Evolutionary conservation across 2,888 invertebrate genomes (phyloP), one percentile per base, ranked within the genome.

Genomic region (Cataglyphis rosenhaueri): DNA sequence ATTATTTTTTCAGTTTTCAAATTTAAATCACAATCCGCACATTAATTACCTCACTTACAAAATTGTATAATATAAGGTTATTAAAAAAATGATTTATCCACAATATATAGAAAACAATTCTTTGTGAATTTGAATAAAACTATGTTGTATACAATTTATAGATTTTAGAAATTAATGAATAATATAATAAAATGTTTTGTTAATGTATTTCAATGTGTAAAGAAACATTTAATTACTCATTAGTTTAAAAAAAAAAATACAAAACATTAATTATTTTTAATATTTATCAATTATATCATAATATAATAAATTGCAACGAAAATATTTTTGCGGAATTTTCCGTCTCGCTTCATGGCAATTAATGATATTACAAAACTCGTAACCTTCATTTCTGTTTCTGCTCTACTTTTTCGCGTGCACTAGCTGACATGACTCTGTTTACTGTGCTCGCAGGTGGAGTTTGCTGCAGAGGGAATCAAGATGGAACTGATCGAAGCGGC

Each of bases 401-500:
- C 21, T 64, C 21, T 3, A 52, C 29, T n/a, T 1, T 52, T 52
- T 52, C 5, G 32, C 35, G 41, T 44, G 8, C 4, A 66, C 1
- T 55, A 41, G 25, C 44, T 59, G 61, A 21, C 32, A 38, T 44
- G 15, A 41, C 8, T 21, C 1, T 68, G 41, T 64, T 62, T 35
- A 25, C 29, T 10, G n/a, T 73, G 52, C 87, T 92, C 93, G 38
- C 94, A 98, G 98, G 98, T 99, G 94, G 98, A 98, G 93, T 99
- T 98, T 95, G 97, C 97, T 73, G 98, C 98, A 0, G 98, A 99
- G 94, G 98, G 98, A 10, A 95, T 98, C 48, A 96, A 97, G 32
- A 95, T 99, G 92, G 98, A 98, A 95, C 96, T 99, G 74, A 97
- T 99, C 88, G 98, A 98, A 93, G 95, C 98, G 94, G 98, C 98